Conservation (phyloP, 2,888 invertebrate genomes). For the Amiota communis region DNA sequence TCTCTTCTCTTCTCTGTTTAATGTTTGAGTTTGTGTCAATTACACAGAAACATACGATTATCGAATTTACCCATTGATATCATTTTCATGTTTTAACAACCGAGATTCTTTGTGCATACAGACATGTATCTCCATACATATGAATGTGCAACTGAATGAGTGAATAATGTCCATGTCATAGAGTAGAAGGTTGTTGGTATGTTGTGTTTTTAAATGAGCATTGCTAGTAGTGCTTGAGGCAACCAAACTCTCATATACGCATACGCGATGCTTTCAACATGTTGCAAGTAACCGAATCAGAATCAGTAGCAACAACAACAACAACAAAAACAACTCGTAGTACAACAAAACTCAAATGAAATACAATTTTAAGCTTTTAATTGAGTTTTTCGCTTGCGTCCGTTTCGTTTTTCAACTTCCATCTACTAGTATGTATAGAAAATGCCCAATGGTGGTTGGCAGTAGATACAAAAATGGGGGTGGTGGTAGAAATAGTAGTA, state of each 20-base stretch:
- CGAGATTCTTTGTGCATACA: slow-evolving; percentile 21
- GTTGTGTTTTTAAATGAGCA: background rate
- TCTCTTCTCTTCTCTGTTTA: too few relatives aligned
- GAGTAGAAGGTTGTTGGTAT: too few relatives aligned
- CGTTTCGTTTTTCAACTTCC: background rate
- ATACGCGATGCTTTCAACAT: slow-evolving; percentile 12
- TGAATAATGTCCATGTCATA: background rate
- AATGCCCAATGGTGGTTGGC: background rate
- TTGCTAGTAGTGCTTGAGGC: slow-evolving; percentile 26
- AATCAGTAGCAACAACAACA: too few relatives aligned
- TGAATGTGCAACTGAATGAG: slow-evolving; percentile 5
- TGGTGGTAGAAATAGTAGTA: too few relatives aligned
- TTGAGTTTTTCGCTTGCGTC: slow-evolving; percentile 24
- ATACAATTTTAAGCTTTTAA: slow-evolving; percentile 35
- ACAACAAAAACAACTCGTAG: too few relatives aligned
- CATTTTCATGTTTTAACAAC: slow-evolving; percentile 33
- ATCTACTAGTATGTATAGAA: background rate
- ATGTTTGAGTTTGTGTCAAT: slow-evolving; percentile 3
- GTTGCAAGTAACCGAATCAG: too few relatives aligned
- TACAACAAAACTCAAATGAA: slow-evolving; percentile 22
- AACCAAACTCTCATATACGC: background rate
- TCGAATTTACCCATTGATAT: slow-evolving; percentile 29
- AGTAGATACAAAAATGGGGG: background rate
- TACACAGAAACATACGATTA: slow-evolving; percentile 18
- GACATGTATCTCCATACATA: background rate